Base-by-base conservation (phyloP, 2,113 vertebrate species). In the Hoplias malabaricus region DNA sequence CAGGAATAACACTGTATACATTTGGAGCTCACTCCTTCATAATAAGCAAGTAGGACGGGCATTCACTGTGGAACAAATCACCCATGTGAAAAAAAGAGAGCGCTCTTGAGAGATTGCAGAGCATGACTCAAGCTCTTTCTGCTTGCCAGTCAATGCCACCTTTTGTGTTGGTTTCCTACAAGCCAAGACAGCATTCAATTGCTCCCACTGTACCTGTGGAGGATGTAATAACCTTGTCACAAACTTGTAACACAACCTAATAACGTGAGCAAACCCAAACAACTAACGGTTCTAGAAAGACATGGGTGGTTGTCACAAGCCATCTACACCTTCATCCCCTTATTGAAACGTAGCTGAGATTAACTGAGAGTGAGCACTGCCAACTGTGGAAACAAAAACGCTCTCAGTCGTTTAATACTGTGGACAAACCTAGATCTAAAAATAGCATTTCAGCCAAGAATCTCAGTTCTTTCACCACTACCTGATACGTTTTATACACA, bases 121-220 rank as follows among this genome's bases (percentile, higher is more conserved):
- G 12, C 43, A 70, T 62, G 43, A 71, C 33, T 40, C 13, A 13
- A 63, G 76, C 31, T 54, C 34, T 73, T 42, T 66, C 43, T 67
- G 23, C 38, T 65, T 23, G 4, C 34, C 23, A 29, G 66, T 79
- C 77, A 66, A 73, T 79, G 63, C 62, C 12, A 65, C 27, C 53
- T 25, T 67, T 27, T 69, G 63, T 74, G 12, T 23, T 3, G 13
- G 33, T 43, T 38, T 59, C 21, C 9, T 13, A 54, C 70, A 61
- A n/a, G 57, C 40, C 23, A 1, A 74, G 71, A 54, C 71, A 21
- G 36, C 33, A 43, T 46, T 73, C 27, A 57, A 13, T 61, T 3
- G 2, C 33, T 33, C 40, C 3, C 54, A 29, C 33, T 59, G 29
- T 21, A 61, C 54, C 65, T 38, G 33, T 27, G 13, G 5, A 33